Base-by-base conservation (phyloP, 1,140 invertebrate species). In the Bilobella aurantiaca region DNA sequence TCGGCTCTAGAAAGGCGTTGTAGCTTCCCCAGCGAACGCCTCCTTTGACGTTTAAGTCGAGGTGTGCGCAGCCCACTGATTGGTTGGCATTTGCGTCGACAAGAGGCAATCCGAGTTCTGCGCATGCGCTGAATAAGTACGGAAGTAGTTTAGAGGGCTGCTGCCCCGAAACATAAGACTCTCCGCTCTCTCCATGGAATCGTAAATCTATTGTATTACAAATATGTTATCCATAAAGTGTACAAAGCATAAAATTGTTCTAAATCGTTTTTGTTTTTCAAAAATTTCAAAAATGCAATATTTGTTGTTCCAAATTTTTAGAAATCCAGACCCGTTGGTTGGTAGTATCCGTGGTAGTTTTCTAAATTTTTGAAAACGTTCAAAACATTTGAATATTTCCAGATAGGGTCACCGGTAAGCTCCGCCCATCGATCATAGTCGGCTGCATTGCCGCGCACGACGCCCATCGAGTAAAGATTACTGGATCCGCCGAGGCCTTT, bases 341-440 rank as follows among this genome's bases (percentile, higher is more conserved):
- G 27, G 18, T 61, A 66, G 27, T 23, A 53, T 25, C 66, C 66
- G 21, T 64, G 69, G 63, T 81, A 80, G 27, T 76, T 73, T 73
- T 84, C 82, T 0, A 81, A 80, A 69, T 82, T 83, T 14, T 79
- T 77, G 71, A 85, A 86, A 69, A 82, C 84, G 0, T 79, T 79
- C 0, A 94, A 76, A 0, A 90, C 88, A 42, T 90, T 83, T 18
- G 88, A 79, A 76, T 92, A 96, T 0, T 86, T 86, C 94, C 94
- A 97, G 8, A 90, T 87, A 0, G 84, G 79, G 74, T 95, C 91
- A 0, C 93, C 92, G 27, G 62, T 61, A 14, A 86, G 73, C 8
- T 84, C 81, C 66, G 91, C 89, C 95, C 95, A 97, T 27, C 86
- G 79, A 74, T 97, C 90, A 74, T 93, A 97, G 74, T 98, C 94